phyloP scores from a whole-genome alignment of 2,797 vertebrate species.

The Lutjanus campechanus region DNA sequence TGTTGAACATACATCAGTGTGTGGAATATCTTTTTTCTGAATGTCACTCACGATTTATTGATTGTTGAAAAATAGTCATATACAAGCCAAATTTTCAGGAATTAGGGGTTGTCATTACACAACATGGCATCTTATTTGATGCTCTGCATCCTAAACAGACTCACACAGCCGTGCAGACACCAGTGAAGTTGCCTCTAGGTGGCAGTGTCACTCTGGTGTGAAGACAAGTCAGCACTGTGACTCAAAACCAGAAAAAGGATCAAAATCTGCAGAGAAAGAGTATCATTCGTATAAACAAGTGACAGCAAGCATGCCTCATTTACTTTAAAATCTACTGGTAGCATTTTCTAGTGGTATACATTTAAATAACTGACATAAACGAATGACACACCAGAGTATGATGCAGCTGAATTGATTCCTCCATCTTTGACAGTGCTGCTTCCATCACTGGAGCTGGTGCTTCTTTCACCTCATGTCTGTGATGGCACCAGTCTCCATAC shows the following conservation, averaged over 20 bases:
- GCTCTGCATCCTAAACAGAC: not conserved
- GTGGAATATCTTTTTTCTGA: not conserved
- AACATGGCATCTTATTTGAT: slow-evolving; percentile 16
- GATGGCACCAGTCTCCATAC: slow-evolving; percentile 12
- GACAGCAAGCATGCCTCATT: not conserved
- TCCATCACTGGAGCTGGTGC: slow-evolving; percentile 4
- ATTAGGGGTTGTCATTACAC: not conserved
- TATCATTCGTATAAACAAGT: not conserved
- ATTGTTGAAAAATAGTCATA: not conserved
- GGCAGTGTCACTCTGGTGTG: slow-evolving; percentile 61
- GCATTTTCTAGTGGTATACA: not conserved
- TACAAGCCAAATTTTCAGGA: not conserved
- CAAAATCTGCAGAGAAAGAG: slow-evolving; percentile 10
- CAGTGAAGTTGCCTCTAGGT: slow-evolving; percentile 63
- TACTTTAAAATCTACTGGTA: not conserved
- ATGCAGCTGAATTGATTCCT: not conserved
- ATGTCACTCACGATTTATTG: not conserved
- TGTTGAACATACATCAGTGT: no score
- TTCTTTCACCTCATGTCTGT: slow-evolving; percentile 1
- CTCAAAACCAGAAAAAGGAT: slow-evolving; percentile 24
- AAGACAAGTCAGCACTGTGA: slow-evolving; percentile 22
- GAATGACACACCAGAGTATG: not conserved
- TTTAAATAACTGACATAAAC: not conserved
- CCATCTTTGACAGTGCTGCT: not conserved
- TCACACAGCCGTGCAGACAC: not conserved